Evolutionary conservation across 2,797 vertebrate genomes (phyloP), one percentile per base, ranked within the genome.

Genomic region (Botia almorhae): DNA sequence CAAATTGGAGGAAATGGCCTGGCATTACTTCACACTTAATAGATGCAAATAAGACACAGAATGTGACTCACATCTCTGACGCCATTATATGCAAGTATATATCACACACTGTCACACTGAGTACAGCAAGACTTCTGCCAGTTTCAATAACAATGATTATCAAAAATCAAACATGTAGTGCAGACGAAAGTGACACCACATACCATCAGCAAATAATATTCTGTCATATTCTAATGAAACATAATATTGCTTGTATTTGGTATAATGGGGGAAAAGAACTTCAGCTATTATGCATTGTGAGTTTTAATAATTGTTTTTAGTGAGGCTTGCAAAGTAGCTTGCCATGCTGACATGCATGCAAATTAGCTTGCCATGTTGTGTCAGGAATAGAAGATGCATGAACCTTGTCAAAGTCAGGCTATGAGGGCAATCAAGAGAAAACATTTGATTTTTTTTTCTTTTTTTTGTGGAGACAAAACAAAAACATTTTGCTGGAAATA

Each of bases 241-340:
- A 61, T 53, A 61, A 26, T 2, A 33, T 11, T 73, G 23, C 29
- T 12, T 58, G 67, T 43, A 53, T 78, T 67, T 82, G 48, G 50
- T 53, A 50, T 71, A 76, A 74, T 26, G 63, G 48, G 26, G 11
- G 36, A 2, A 11, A 60, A 61, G 64, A 43, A 74, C 36, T 55
- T 8, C 36, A 78, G 81, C 26, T 71, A 67, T 68, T 75, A 50
- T 80, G 58, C 48, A 12, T 43, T 56, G n/a, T 61, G 73, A 61
- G 50, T 77, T 79, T 65, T 56, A 55, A 76, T 82, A 61, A 82
- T 67, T 83, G 17, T 23, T 70, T 80, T 67, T 80, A 61, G 78
- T 19, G 56, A 71, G 71, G 74, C 23, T 53, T 64, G 81, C 29
- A 77, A 76, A 80, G 73, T 63, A 33, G 48, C 63, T 80, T 21